phyloP scores from a whole-genome alignment of 2,888 invertebrate species.

The Geotrupes spiniger region DNA sequence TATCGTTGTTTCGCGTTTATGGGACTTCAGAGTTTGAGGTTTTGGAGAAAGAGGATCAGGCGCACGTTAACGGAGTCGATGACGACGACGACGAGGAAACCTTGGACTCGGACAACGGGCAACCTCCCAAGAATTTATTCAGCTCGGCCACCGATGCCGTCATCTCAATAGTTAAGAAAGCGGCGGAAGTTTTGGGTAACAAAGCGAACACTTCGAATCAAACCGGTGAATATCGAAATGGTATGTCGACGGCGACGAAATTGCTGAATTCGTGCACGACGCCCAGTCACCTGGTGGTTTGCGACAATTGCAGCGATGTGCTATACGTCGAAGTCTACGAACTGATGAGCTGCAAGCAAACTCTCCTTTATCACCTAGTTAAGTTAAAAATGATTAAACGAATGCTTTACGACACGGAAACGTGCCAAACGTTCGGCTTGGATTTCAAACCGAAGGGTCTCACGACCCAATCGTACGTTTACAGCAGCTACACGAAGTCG shows the following conservation, averaged over 20 bases:
- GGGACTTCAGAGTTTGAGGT: conserved; percentile 93
- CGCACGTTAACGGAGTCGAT: conserved; percentile 63
- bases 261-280: conserved; percentile 59
- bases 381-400: conserved; percentile 59
- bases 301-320: conserved; percentile 70
- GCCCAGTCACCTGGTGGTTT: conserved; percentile 70
- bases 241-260: conserved; percentile 38
- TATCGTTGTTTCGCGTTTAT: conserved; percentile 91
- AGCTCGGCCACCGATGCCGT: conserved; percentile 89
- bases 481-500: conserved; percentile 60
- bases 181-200: conserved; percentile 80
- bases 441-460: conserved; percentile 51
- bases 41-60: conserved; percentile 75
- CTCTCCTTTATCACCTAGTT: conserved; percentile 60
- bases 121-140: conserved; percentile 69
- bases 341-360: conserved; percentile 68
- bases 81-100: conserved; percentile 64
- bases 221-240: conserved; percentile 52
- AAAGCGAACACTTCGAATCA: conserved; percentile 63
- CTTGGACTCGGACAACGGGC: conserved; percentile 55
- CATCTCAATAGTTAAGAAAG: conserved; percentile 88
- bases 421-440: conserved; percentile 62
- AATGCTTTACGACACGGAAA: conserved; percentile 60
- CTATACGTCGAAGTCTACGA: conserved; percentile 71
- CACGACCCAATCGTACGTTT: conserved; percentile 36